Percentiles rank a stretch among this genome's conserved stretches.
These are phyloP conservation scores for Brachirus orientalis DNA, from an alignment of 2,113 vertebrate genomes.

Conservation along the genomic window DNA sequence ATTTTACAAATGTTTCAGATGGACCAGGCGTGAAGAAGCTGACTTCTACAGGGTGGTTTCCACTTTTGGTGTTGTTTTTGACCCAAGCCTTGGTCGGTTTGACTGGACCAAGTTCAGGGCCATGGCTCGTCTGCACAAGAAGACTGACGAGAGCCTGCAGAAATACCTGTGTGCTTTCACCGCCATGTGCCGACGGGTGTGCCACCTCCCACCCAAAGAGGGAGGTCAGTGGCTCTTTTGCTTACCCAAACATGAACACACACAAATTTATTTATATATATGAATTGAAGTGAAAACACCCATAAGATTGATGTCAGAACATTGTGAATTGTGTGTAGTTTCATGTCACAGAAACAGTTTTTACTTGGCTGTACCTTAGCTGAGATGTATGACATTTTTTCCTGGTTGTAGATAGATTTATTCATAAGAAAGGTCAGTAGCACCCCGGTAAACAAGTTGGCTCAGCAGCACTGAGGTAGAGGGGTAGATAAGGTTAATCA, in stretches of 20 bases:
- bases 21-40: conserved; percentile 98
- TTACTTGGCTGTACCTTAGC: background rate
- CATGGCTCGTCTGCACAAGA: conserved; percentile 97
- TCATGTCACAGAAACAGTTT: background rate
- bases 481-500: conserved; percentile 63
- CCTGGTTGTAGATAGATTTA: conserved; percentile 5
- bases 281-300: background rate
- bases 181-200: conserved; percentile 96
- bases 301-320: no score
- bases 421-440: conserved; percentile 18
- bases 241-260: conserved; percentile 10
- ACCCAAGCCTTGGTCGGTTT: conserved; percentile 90
- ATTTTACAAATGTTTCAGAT: conserved; percentile 76
- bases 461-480: conserved; percentile 24
- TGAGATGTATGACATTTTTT: background rate
- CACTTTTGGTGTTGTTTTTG: conserved; percentile 97
- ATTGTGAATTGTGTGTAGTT: no score
- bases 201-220: conserved; percentile 93
- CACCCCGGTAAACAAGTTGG: conserved; percentile 33
- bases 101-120: conserved; percentile 99
- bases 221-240: conserved; percentile 79
- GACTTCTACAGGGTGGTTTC: conserved; percentile 98
- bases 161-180: conserved; percentile 96
- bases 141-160: conserved; percentile 96
- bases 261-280: no score